Percentiles rank a stretch among this genome's conserved stretches.
These are phyloP conservation scores for Petrocephalus sullivani DNA, from an alignment of 2,797 vertebrate species.

Conservation along the genomic window DNA sequence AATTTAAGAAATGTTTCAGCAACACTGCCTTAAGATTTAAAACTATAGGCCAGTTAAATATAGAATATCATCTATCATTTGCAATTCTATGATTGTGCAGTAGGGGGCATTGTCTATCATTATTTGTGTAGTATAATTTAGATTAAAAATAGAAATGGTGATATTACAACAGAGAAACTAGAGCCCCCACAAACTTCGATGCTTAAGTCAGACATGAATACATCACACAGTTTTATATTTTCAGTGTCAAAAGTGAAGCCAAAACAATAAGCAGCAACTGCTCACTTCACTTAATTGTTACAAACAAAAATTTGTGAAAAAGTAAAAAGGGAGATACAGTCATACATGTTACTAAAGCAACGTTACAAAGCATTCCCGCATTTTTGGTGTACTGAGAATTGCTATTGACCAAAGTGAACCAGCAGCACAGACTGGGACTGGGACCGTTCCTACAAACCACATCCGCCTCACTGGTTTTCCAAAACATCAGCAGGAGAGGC, in stretches of 20 bases:
- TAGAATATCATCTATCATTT: neutral
- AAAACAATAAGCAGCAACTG: neutral
- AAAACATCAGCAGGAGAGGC: neutral
- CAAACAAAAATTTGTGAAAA: neutral
- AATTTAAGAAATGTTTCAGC: neutral
- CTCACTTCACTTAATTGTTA: neutral
- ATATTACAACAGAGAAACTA: neutral
- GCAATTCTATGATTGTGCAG: neutral
- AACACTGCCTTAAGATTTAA: neutral
- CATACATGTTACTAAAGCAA: neutral
- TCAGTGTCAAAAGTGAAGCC: neutral
- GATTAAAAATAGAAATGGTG: neutral
- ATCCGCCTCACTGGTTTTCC: neutral
- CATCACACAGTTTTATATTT: neutral
- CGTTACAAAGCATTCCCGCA: neutral
- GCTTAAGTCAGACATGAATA: neutral
- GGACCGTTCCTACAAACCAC: neutral
- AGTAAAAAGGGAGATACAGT: neutral
- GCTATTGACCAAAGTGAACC: neutral
- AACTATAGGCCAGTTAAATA: neutral
- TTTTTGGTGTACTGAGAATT: neutral
- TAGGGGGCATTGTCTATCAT: neutral
- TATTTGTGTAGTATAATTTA: neutral
- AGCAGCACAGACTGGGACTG: neutral
- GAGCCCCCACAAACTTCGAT: neutral